Conservation (phyloP, 2,113 vertebrate species). For the Anas platyrhynchos region DNA sequence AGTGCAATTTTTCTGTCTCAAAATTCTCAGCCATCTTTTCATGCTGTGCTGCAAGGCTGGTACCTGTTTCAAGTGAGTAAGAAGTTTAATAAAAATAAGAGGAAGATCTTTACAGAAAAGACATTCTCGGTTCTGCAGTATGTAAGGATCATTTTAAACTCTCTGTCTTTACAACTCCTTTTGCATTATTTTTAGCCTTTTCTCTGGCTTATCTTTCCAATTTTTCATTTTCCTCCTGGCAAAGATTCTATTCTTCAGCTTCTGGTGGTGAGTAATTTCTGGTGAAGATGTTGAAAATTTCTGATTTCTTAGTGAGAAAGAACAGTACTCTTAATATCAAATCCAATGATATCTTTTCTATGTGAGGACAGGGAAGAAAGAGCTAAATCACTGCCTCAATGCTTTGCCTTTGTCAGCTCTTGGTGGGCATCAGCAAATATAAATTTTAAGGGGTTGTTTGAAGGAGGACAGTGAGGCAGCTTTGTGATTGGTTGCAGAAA, state of each 20-base stretch:
- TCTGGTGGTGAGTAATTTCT: accelerated
- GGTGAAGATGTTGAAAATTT: not conserved
- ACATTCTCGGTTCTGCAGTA: not conserved
- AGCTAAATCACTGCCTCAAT: not conserved
- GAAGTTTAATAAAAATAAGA: not conserved
- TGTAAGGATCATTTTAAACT: not conserved
- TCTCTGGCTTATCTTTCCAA: not conserved
- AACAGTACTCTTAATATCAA: not conserved
- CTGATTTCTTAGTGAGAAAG: not conserved
- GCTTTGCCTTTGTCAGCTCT: not conserved
- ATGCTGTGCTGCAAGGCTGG: not conserved
- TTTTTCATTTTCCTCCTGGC: not conserved
- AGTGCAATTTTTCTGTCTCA: not conserved
- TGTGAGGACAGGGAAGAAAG: not conserved
- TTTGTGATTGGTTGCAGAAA: not conserved
- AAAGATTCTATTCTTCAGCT: not conserved
- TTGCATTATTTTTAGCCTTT: not conserved
- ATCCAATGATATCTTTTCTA: not conserved
- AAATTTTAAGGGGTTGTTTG: not conserved
- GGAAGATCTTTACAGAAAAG: not conserved
- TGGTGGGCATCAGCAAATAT: not conserved
- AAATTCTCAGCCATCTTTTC: not conserved
- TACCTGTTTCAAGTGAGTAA: not conserved
- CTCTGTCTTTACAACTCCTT: not conserved
- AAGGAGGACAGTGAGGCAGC: not conserved